These are phyloP conservation scores for Dromiciops gliroides DNA, from an alignment of 2,113 vertebrate species.

Conservation along the genomic window DNA sequence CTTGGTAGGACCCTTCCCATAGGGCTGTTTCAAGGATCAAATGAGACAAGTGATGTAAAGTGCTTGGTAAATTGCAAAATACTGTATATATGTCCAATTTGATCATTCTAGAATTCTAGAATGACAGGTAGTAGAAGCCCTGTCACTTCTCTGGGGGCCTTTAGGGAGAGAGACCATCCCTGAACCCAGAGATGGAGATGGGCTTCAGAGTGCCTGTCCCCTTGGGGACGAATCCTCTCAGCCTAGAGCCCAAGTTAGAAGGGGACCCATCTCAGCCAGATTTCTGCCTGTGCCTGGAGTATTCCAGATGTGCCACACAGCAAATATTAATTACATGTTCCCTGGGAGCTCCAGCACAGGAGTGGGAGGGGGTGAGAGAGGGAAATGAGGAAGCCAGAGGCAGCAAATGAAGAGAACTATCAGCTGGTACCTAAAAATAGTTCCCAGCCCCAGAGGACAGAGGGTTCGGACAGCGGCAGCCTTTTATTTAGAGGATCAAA, in stretches of 20 bases:
- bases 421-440: slow-evolving; percentile 29
- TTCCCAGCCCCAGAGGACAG: background rate
- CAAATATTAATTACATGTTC: slow-evolving; percentile 63
- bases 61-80: background rate
- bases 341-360: slow-evolving; percentile 29
- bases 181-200: background rate
- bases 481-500: slow-evolving; percentile 4
- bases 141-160: background rate
- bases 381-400: slow-evolving; percentile 27
- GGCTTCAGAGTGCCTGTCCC: slow-evolving; percentile 1
- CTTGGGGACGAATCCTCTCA: background rate
- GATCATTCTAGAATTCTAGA: background rate
- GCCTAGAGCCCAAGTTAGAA: background rate
- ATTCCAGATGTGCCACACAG: slow-evolving; percentile 52
- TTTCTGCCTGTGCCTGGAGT: background rate
- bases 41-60: background rate
- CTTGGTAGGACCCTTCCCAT: background rate
- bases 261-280: background rate
- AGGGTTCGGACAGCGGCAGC: rapidly evolving
- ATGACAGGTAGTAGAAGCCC: background rate
- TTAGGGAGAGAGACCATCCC: background rate
- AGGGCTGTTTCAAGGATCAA: background rate
- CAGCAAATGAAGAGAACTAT: background rate
- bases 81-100: background rate
- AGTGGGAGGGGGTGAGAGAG: background rate